Base-by-base conservation (phyloP, 2,888 invertebrate genomes). In the Ceraclea dissimilis region DNA sequence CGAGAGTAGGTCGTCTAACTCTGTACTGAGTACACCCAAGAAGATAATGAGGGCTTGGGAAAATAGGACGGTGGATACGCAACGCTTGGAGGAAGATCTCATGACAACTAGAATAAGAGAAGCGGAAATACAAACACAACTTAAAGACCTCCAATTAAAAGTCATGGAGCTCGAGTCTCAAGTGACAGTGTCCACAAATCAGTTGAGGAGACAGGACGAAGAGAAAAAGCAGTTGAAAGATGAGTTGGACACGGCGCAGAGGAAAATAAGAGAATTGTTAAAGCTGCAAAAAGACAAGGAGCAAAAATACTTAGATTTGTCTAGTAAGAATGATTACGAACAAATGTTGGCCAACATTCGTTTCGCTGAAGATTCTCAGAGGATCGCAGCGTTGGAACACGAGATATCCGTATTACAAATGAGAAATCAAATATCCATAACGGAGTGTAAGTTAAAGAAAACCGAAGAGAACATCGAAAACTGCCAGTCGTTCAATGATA, bases 121-220 rank as follows among this genome's bases (percentile, higher is more conserved):
- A 75, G 94, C 96, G 74, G 93, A 95, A 67, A 90, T 93, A 0
- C 77, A 93, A 49, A 92, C 95, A 1, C 96, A 98, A 73, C 82
- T 96, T 18, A 96, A 97, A 72, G 96, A 97, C 69, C 80, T 95
- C 64, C 84, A 95, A 67, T 84, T 97, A 60, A 95, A 93, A 78
- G 86, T 88, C 0, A 91, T 97, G 97, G 97, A 98, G 72, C 79
- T 97, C 51, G 97, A 97, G 73, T 95, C 97, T 1, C 96, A 96
- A 70, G 90, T 92, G 47, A 91, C 92, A 70, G 91, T 93, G 1
- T 88, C 91, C 59, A 90, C 91, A 20, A 93, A 93, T 71, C 92
- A 92, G 70, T 71, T 92, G 61, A 82, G 90, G 34, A 81, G 98
- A 11, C 94, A 96, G 71, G 97, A 97, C 66, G 96, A 97, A 58